phyloP scores from a whole-genome alignment of 2,113 vertebrate species.

The Tichodroma muraria region DNA sequence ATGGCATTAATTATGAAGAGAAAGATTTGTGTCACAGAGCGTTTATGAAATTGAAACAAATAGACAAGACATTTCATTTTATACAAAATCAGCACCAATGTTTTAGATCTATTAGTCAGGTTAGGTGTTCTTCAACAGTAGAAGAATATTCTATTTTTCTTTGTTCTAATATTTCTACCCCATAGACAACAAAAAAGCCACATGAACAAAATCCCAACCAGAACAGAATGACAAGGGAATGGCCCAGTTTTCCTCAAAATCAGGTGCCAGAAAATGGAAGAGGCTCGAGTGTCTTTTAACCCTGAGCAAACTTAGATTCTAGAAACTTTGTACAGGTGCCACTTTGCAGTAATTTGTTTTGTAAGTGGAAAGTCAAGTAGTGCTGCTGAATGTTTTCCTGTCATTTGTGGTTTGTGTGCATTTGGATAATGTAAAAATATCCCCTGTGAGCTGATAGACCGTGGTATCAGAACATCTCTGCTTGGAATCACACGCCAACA shows the following conservation, averaged over 20 bases:
- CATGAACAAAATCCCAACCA: background rate
- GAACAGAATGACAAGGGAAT: background rate
- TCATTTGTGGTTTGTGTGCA: background rate
- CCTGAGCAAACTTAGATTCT: background rate
- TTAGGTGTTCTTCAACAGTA: background rate
- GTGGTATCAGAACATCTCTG: background rate
- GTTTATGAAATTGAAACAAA: background rate
- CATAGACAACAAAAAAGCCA: background rate
- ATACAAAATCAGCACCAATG: background rate
- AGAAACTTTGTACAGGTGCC: background rate
- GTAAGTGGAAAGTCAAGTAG: background rate
- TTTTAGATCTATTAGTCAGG: background rate
- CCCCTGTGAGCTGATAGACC: background rate
- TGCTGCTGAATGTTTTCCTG: background rate
- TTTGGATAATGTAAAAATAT: background rate
- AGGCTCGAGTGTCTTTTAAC: background rate
- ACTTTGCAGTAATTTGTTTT: background rate
- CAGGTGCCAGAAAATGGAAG: background rate
- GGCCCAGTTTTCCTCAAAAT: background rate
- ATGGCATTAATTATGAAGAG: background rate
- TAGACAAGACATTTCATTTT: background rate
- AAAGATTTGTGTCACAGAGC: background rate
- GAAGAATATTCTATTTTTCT: background rate
- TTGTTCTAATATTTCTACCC: background rate
- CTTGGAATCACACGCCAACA: background rate